Conservation (phyloP, 2,797 vertebrate species). For the Karalla daura region DNA sequence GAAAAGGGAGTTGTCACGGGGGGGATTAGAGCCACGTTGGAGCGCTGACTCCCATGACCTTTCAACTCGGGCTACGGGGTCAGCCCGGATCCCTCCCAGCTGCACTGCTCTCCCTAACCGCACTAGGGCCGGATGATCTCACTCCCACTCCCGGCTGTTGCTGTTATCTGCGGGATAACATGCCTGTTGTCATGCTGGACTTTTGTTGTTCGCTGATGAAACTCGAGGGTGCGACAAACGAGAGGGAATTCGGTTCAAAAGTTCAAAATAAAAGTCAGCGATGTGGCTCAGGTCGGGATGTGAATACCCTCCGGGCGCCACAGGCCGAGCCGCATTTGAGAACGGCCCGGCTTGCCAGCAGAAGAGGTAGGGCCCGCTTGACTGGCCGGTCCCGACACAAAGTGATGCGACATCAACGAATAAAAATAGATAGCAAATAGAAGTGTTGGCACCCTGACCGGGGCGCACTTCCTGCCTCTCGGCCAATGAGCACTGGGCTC, state of each 20-base stretch:
- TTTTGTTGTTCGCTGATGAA: background rate
- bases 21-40: constrained; percentile 55
- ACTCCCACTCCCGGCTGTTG: constrained; percentile 32
- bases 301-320: too few relatives aligned
- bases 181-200: background rate
- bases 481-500: too few relatives aligned
- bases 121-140: constrained; percentile 25
- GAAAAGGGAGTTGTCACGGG: constrained; percentile 62
- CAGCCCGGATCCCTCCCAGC: constrained; percentile 32
- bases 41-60: constrained; percentile 49
- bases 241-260: constrained; percentile 14
- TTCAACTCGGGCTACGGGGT: constrained; percentile 53
- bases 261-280: background rate
- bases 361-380: background rate
- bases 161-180: constrained; percentile 10
- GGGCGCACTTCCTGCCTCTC: too few relatives aligned
- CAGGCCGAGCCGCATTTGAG: too few relatives aligned
- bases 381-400: background rate
- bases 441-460: too few relatives aligned
- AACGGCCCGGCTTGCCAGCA: background rate
- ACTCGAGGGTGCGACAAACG: background rate
- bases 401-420: background rate
- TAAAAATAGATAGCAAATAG: background rate
- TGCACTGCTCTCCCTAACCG: constrained; percentile 29
- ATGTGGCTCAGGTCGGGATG: background rate